Base-by-base conservation (phyloP, 2,113 vertebrate genomes). In the Mormyrus lacerda region DNA sequence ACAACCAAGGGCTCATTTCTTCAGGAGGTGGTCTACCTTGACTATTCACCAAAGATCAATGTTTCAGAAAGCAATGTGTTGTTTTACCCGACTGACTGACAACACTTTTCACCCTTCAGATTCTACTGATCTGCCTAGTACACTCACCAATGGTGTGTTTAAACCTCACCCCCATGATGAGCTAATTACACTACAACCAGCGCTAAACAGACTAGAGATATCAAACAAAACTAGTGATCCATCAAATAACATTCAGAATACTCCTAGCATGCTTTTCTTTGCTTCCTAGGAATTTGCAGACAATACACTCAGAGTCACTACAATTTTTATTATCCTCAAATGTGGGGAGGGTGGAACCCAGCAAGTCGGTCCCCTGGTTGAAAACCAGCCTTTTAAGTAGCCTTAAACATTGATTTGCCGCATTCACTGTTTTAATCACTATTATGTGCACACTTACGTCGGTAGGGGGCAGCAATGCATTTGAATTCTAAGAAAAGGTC, bases 381-480 rank as follows among this genome's bases (percentile, higher is more conserved):
- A 76, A 42, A 79, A 79, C 73, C 15, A 3, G 39, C 31, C 35
- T 24, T 73, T 11, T 73, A 15, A 73, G 9, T 1, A 39, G 73
- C 42, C 31, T 1, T 79, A 42, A 79, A 42, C 73, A 27, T 69
- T 69, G 3, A 27, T 69, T 69, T 69, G 27, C 10, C 10, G 3
- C 61, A 69, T 69, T 69, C n/a, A 13, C 61, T 31, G 10, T 31
- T 31, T 69, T 69, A 31, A 69, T 69, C 61, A 69, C 61, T 13
- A 13, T 31, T 69, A 69, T 69, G 27, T 31, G 27, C 61, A 79
- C 73, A 79, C 17, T 79, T 79, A 17, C 4, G 47, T 91, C 95
- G 92, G 93, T 88, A 93, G 94, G 90, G 92, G 93, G 89, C 92
- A 92, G 89, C 89, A 73, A 88, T 48, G 79, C 13, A 51, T 85